Conservation (phyloP, 2,888 invertebrate species). For the Metellina segmentata region DNA sequence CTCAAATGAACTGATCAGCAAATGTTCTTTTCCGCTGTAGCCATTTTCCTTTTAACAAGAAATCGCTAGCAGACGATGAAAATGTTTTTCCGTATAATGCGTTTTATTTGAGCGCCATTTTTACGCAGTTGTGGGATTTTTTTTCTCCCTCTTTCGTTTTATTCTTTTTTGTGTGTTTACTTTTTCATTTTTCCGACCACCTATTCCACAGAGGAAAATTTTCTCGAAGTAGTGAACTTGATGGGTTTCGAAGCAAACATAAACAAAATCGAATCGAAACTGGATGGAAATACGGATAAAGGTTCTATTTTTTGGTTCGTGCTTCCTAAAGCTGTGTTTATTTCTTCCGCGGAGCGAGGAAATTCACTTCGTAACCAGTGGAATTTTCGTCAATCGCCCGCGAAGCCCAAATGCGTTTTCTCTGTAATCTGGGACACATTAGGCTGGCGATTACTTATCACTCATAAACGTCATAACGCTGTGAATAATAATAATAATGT, state of each 20-base stretch:
- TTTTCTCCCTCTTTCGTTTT: background rate
- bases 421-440: background rate
- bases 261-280: constrained; percentile 9
- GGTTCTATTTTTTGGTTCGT: background rate
- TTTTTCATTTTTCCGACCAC: background rate
- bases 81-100: constrained; percentile 48
- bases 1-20: constrained; percentile 41
- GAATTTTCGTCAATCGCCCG: background rate
- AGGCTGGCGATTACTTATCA: too few relatives aligned
- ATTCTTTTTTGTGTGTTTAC: background rate
- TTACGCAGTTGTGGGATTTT: background rate
- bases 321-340: constrained; percentile 3
- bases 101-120: constrained; percentile 30
- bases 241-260: constrained; percentile 36
- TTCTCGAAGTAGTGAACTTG: constrained; percentile 10
- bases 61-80: constrained; percentile 33
- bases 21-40: constrained; percentile 34
- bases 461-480: too few relatives aligned
- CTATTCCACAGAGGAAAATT: constrained; percentile 15
- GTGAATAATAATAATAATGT: too few relatives aligned
- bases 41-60: constrained; percentile 44
- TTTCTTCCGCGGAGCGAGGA: background rate
- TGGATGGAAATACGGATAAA: constrained; percentile 27
- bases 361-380: constrained; percentile 11
- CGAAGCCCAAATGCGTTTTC: background rate